Conservation (phyloP, 2,113 vertebrate genomes). For the Crypturellus undulatus region DNA sequence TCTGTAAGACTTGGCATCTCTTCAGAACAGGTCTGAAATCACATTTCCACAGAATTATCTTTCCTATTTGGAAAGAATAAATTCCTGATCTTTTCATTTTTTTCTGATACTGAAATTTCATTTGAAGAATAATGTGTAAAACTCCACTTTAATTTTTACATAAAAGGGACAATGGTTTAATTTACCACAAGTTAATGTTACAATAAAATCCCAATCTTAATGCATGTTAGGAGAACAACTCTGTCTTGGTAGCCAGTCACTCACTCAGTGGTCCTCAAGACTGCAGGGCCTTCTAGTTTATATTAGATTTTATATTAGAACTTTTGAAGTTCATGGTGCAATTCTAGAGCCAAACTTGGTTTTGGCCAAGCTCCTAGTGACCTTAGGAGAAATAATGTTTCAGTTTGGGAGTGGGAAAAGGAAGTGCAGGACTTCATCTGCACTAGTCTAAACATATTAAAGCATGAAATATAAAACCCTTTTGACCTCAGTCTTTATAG, state of each 20-base stretch:
- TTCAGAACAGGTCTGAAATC: not conserved
- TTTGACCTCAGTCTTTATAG: not conserved
- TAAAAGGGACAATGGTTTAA: not conserved
- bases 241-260: not conserved
- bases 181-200: not conserved
- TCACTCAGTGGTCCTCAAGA: not conserved
- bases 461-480: not conserved
- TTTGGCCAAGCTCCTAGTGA: not conserved
- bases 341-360: not conserved
- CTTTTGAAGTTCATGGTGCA: not conserved
- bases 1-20: not conserved
- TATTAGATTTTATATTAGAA: not conserved
- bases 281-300: not conserved
- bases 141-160: not conserved
- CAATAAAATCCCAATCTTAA: not conserved
- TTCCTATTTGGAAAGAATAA: not conserved
- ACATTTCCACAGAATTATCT: not conserved
- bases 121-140: not conserved
- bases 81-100: not conserved
- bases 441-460: not conserved
- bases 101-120: not conserved
- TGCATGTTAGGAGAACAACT: not conserved
- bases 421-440: not conserved
- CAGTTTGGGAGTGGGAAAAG: not conserved
- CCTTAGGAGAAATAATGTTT: not conserved